Conservation (phyloP, 2,888 invertebrate genomes). For the Cephus spinipes region DNA sequence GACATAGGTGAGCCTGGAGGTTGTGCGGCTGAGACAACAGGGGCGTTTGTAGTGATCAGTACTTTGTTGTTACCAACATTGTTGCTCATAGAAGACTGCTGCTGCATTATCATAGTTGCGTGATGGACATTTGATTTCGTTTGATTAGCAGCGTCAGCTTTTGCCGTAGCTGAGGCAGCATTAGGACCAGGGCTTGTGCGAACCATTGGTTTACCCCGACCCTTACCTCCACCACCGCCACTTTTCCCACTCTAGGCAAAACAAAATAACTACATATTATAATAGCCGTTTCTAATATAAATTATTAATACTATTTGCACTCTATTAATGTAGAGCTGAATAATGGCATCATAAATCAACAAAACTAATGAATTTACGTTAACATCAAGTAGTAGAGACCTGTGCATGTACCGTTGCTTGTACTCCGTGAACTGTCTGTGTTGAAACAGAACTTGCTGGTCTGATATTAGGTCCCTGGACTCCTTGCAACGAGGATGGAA, state of each 20-base stretch:
- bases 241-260: constrained; percentile 59
- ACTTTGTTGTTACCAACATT: constrained; percentile 48
- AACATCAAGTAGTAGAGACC: constrained; percentile 43
- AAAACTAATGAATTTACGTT: neutral
- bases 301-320: neutral
- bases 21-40: constrained; percentile 53
- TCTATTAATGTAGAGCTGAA: neutral
- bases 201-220: constrained; percentile 78
- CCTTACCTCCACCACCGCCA: constrained; percentile 69
- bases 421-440: constrained; percentile 76
- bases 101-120: constrained; percentile 55
- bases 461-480: constrained; percentile 73
- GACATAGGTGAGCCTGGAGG: constrained; percentile 70
- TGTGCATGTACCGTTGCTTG: constrained; percentile 63
- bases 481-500: constrained; percentile 71
- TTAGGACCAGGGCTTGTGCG: constrained; percentile 78
- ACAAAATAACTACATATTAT: constrained; percentile 24
- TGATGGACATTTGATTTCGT: constrained; percentile 65
- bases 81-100: constrained; percentile 46
- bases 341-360: neutral
- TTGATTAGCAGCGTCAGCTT: constrained; percentile 83
- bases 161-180: constrained; percentile 65
- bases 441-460: constrained; percentile 86
- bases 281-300: neutral
- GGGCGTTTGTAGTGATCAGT: constrained; percentile 47